These are phyloP conservation scores for Apamea epomidion DNA, from an alignment of 2,888 invertebrate species.

Conservation along the genomic window DNA sequence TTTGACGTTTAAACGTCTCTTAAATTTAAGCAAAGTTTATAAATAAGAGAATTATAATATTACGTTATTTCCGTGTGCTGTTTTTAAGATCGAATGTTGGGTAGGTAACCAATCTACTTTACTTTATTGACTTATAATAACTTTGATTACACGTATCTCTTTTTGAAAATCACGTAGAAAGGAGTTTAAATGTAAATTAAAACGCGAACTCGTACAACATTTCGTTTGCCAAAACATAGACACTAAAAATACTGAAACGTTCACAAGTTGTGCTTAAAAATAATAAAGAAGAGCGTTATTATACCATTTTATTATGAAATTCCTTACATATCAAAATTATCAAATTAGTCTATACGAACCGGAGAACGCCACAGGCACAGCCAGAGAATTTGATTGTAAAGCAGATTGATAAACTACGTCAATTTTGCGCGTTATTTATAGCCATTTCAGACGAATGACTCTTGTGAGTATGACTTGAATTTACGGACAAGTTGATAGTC, in stretches of 20 bases:
- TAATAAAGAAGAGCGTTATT: constrained; percentile 41
- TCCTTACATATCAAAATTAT: constrained; percentile 31
- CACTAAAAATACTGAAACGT: constrained; percentile 58
- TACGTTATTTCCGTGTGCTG: neutral
- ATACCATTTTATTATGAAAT: constrained; percentile 43
- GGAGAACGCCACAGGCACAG: neutral
- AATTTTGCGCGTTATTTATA: neutral
- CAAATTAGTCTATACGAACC: constrained; percentile 17
- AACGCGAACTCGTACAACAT: constrained; percentile 8
- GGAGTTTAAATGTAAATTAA: constrained; percentile 17
- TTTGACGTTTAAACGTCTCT: neutral
- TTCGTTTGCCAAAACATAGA: constrained; percentile 28
- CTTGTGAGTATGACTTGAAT: neutral
- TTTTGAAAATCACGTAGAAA: constrained; percentile 5
- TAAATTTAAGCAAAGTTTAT: neutral
- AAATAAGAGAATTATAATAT: neutral
- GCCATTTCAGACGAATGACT: neutral
- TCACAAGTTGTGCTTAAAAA: constrained; percentile 60
- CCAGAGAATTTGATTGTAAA: constrained; percentile 9
- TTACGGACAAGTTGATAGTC: neutral
- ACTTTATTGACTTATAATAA: constrained; percentile 3
- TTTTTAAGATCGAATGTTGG: neutral
- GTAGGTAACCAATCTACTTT: neutral
- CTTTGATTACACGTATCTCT: neutral
- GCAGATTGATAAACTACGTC: neutral